A percentile compares a stretch with the other conserved stretches of the same genome.
phyloP scores from a whole-genome alignment of 92 coral and sea anemone species.

The Galaxea fascicularis region DNA sequence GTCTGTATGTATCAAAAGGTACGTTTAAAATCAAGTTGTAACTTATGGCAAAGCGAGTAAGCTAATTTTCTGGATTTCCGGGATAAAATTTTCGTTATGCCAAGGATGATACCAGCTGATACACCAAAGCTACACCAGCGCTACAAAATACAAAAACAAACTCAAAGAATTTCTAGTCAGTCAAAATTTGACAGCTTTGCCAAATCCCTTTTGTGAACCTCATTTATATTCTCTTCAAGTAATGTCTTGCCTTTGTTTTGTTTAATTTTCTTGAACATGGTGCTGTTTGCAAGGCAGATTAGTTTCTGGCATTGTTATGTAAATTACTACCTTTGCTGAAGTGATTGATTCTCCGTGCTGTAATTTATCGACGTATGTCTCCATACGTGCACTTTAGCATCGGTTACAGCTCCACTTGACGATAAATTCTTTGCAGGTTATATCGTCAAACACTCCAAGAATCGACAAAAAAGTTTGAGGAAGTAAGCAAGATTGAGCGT shows the following conservation, averaged over 20 bases:
- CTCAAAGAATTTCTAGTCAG: too few species aligned
- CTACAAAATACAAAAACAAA: too few species aligned
- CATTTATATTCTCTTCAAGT: constrained; percentile 17
- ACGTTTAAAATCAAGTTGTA: too few species aligned
- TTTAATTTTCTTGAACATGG: constrained; percentile 5
- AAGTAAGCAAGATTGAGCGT: background rate
- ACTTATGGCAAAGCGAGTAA: too few species aligned
- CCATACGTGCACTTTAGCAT: constrained; percentile 14
- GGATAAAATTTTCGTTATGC: too few species aligned
- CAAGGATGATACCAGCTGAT: too few species aligned
- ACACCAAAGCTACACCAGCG: too few species aligned
- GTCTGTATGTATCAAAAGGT: too few species aligned
- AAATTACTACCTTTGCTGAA: constrained; percentile 15
- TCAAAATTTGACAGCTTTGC: background rate
- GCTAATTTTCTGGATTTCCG: too few species aligned
- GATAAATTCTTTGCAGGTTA: background rate
- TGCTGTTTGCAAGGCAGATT: constrained; percentile 45
- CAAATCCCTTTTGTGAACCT: constrained; percentile 8
- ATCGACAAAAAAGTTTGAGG: background rate
- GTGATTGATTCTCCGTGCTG: constrained; percentile 19
- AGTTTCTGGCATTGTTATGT: constrained; percentile 12
- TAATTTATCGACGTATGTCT: constrained; percentile 10
- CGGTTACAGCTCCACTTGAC: background rate
- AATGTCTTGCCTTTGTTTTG: constrained; percentile 17
- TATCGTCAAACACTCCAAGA: background rate